Percentiles rank a stretch among this genome's conserved stretches.
phyloP scores from a whole-genome alignment of 2,113 vertebrate genomes.

The Periophthalmus modestus region DNA sequence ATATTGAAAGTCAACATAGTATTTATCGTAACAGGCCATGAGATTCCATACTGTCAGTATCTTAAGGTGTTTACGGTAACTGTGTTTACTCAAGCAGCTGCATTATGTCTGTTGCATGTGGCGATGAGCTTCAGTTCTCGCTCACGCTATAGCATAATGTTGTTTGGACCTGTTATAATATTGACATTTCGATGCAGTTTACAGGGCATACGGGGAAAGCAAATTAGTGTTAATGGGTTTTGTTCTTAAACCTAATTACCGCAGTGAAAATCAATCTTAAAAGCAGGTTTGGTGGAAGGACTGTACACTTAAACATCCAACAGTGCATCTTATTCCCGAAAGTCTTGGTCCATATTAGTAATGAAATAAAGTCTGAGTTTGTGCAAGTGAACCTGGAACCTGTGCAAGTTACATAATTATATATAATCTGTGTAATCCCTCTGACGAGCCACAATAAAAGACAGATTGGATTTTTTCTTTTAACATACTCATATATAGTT shows the following conservation, averaged over 20 bases:
- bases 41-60: neutral
- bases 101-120: neutral
- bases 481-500: too few relatives aligned
- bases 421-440: too few relatives aligned
- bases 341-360: neutral
- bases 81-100: neutral
- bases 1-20: too few relatives aligned
- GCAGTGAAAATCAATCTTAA: constrained; percentile 5
- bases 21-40: too few relatives aligned
- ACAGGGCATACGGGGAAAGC: neutral
- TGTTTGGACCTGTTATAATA: neutral
- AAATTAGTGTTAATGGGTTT: constrained; percentile 9
- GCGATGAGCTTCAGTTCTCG: neutral
- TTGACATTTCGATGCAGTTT: neutral
- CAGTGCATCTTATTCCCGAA: neutral
- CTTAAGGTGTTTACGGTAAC: neutral
- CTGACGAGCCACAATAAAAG: too few relatives aligned
- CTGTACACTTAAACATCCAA: neutral
- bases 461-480: too few relatives aligned
- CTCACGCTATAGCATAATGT: neutral
- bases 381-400: too few relatives aligned
- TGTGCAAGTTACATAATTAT: too few relatives aligned
- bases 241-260: neutral
- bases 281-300: constrained; percentile 4
- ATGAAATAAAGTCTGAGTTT: neutral